Conservation (phyloP, 2,113 vertebrate genomes). For the Epinephelus lanceolatus region DNA sequence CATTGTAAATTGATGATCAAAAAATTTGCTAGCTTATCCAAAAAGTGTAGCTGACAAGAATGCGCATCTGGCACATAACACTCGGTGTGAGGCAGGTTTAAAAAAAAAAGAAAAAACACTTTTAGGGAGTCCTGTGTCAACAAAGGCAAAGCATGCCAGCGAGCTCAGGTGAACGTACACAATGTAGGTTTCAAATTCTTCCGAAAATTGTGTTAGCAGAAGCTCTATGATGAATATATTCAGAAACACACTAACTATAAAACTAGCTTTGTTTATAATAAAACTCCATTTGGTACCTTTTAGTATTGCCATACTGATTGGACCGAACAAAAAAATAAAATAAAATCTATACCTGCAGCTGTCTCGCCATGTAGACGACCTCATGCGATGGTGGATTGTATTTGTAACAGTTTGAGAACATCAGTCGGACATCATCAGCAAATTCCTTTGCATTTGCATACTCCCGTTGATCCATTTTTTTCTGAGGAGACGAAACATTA, state of each 20-base stretch:
- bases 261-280: background rate
- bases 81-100: too few relatives aligned
- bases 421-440: conserved; percentile 91
- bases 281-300: background rate
- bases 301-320: background rate
- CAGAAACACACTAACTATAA: too few relatives aligned
- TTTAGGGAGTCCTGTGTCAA: background rate
- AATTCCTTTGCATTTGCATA: conserved; percentile 90
- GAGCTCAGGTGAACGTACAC: background rate
- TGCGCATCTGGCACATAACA: too few relatives aligned
- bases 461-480: conserved; percentile 89
- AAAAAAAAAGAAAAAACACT: too few relatives aligned
- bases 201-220: background rate
- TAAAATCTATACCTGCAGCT: conserved; percentile 88
- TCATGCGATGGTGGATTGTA: conserved; percentile 89
- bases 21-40: too few relatives aligned
- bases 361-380: conserved; percentile 91
- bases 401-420: conserved; percentile 94
- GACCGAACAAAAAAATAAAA: background rate
- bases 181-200: background rate
- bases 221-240: background rate
- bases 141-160: background rate
- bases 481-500: conserved; percentile 68
- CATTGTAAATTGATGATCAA: too few relatives aligned
- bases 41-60: too few relatives aligned